phyloP scores from a whole-genome alignment of 2,113 vertebrate species.

The Laterallus jamaicensis region DNA sequence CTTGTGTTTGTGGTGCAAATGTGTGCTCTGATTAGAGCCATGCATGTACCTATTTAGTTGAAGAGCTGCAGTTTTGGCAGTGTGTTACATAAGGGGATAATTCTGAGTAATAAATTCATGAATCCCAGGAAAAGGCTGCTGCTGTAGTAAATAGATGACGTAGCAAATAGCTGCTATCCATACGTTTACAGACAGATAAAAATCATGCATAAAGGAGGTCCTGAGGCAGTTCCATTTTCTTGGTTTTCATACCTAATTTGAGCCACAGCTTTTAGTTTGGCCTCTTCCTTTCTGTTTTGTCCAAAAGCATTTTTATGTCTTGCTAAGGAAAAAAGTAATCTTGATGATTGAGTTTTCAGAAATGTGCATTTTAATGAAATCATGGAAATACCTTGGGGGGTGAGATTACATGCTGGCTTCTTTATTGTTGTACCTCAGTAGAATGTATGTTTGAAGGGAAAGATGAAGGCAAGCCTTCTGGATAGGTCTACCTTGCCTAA shows the following conservation, averaged over 20 bases:
- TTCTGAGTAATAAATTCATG: neutral
- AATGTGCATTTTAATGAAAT: slow-evolving; percentile 23
- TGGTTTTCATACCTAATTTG: slow-evolving; percentile 20
- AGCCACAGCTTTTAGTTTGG: neutral
- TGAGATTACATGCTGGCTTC: neutral
- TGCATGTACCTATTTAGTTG: neutral
- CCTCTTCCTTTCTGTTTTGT: neutral
- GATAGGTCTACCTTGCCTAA: neutral
- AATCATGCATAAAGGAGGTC: neutral
- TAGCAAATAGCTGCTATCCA: neutral
- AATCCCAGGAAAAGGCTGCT: neutral
- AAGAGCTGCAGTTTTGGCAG: neutral
- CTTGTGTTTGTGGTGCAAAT: neutral
- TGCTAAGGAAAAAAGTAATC: neutral
- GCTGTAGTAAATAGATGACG: neutral
- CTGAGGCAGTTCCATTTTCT: neutral
- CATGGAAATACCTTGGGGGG: neutral
- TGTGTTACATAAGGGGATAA: neutral
- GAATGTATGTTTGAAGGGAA: neutral
- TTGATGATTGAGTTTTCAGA: neutral
- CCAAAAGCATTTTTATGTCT: neutral
- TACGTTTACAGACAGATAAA: neutral
- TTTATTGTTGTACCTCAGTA: neutral
- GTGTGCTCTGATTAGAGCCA: neutral
- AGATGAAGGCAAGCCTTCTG: neutral